These are phyloP conservation scores for Trachymyrmex cornetzi DNA, from an alignment of 1,140 invertebrate species.

Conservation along the genomic window DNA sequence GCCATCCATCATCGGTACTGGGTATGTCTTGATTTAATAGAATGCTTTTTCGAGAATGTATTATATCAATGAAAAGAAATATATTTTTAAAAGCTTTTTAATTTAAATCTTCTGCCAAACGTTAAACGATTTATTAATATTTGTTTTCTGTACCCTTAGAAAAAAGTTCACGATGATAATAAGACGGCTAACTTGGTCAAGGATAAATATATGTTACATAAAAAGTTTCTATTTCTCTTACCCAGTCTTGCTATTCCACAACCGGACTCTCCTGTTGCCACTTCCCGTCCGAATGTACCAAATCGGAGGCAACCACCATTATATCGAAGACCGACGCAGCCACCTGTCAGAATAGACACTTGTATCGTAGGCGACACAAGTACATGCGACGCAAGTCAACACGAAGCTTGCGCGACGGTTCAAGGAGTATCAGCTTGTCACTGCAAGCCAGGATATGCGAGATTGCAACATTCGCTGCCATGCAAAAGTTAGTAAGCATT, in stretches of 20 bases:
- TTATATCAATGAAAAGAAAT: not conserved
- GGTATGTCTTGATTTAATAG: conserved; percentile 82
- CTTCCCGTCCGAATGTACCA: conserved; percentile 73
- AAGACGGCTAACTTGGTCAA: not conserved
- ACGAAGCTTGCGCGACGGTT: conserved; percentile 95
- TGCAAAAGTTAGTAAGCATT: conserved; percentile 89
- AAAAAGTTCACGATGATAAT: not conserved
- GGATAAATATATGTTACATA: not conserved
- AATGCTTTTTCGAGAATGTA: not conserved
- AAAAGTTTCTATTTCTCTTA: not conserved
- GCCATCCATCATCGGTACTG: conserved; percentile 84
- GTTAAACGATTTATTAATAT: not conserved
- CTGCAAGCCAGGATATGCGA: conserved; percentile 94
- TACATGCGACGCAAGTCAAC: conserved; percentile 95
- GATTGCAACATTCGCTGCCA: conserved; percentile 91
- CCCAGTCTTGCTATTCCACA: conserved; percentile 82
- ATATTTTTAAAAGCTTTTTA: not conserved
- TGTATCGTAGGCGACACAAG: conserved; percentile 97
- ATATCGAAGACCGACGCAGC: conserved; percentile 88
- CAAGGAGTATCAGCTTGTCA: conserved; percentile 96
- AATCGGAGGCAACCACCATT: conserved; percentile 85
- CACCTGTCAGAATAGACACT: conserved; percentile 94
- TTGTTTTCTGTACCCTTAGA: not conserved
- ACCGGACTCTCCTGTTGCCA: conserved; percentile 72
- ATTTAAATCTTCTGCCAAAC: not conserved